Percentiles rank a stretch among this genome's conserved stretches.
phyloP scores from a whole-genome alignment of 2,113 vertebrate species.

The Xyrauchen texanus region DNA sequence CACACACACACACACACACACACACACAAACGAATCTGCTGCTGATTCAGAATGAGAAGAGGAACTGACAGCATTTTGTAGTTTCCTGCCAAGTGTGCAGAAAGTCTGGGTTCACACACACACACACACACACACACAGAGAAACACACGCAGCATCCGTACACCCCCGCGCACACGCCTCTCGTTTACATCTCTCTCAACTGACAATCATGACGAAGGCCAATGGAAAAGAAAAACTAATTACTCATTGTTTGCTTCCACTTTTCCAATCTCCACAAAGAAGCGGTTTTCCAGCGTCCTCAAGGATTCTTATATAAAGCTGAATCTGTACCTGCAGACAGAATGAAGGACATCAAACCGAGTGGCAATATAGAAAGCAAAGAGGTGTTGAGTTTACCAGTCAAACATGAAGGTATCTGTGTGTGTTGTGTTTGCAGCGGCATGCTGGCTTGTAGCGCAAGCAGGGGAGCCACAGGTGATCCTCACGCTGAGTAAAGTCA shows the following conservation, averaged over 20 bases:
- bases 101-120: slow-evolving; percentile 70
- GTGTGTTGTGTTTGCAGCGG: slow-evolving; percentile 61
- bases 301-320: slow-evolving; percentile 92
- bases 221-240: slow-evolving; percentile 97
- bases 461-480: rapidly evolving
- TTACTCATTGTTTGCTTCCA: slow-evolving; percentile 90
- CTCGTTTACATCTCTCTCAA: slow-evolving; percentile 63
- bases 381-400: background rate
- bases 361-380: slow-evolving; percentile 54
- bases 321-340: slow-evolving; percentile 66
- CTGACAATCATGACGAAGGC: slow-evolving; percentile 74
- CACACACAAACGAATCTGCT: slow-evolving; percentile 58
- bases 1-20: slow-evolving; percentile 26
- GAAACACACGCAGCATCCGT: slow-evolving; percentile 62
- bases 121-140: slow-evolving; percentile 12
- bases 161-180: slow-evolving; percentile 79
- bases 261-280: slow-evolving; percentile 86
- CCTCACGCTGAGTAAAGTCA: slow-evolving; percentile 54
- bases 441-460: slow-evolving; percentile 37
- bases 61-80: slow-evolving; percentile 88
- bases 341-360: slow-evolving; percentile 51
- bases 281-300: slow-evolving; percentile 87
- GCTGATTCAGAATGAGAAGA: slow-evolving; percentile 85
- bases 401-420: slow-evolving; percentile 63
- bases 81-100: slow-evolving; percentile 87